phyloP scores from a whole-genome alignment of 2,113 vertebrate species.

The Amphilophus citrinellus region DNA sequence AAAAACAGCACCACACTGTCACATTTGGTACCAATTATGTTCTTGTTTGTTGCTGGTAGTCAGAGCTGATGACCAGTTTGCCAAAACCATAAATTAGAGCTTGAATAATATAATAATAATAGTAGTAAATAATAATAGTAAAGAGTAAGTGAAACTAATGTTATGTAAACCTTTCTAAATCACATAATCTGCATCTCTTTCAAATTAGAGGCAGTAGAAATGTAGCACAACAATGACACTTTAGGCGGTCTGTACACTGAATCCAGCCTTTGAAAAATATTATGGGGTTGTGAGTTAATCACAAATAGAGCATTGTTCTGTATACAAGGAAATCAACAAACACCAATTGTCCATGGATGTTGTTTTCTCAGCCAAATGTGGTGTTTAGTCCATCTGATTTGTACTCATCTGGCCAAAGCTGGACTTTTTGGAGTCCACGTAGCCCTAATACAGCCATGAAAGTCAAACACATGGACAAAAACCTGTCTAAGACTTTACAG shows the following conservation, averaged over 20 bases:
- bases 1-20: fast-evolving
- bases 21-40: not conserved
- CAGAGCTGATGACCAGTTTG: too few species aligned
- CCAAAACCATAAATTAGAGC: too few species aligned
- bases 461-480: not conserved
- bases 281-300: not conserved
- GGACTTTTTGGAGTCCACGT: not conserved
- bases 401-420: fast-evolving
- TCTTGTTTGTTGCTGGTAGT: not conserved
- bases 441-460: too few species aligned
- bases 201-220: fast-evolving
- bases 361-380: not conserved
- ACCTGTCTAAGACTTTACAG: not conserved
- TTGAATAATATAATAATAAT: too few species aligned
- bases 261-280: not conserved
- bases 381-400: not conserved
- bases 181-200: not conserved
- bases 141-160: not conserved
- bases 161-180: not conserved
- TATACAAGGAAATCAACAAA: not conserved
- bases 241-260: not conserved
- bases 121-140: too few species aligned
- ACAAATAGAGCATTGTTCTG: not conserved
- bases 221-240: not conserved
- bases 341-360: not conserved